Base-by-base conservation (phyloP, 2,888 invertebrate genomes). In the Leucophenga montana region DNA sequence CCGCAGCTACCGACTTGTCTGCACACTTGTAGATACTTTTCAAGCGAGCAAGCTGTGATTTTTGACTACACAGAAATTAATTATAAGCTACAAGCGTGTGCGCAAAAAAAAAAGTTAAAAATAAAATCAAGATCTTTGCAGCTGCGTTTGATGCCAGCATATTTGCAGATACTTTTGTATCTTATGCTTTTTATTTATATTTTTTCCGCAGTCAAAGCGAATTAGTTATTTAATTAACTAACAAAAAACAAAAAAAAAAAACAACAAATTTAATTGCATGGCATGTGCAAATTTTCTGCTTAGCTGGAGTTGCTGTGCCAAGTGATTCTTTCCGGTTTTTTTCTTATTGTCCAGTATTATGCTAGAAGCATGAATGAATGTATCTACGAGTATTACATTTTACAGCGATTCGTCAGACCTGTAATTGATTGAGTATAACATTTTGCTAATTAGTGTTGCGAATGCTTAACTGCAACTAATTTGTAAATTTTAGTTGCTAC, bases 221-320 rank as follows among this genome's bases (percentile, higher is more conserved):
- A 50, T 18, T 50, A 50, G 18, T 11, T 50, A 31, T 31, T 59
- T 59, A 59, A 59, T 59, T 59, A 59, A 33, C n/a, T 14, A 3
- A 18, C 16, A 53, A 53, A 16, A 53, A 16, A 53, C 0, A 16
- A 16, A 20, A 9, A 56, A 27, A 22, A 22, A 20, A 13, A 22
- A 22, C 27, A 27, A 56, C 56, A 50, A 50, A 50, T 66, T 56
- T 56, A 54, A 20, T 54, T 75, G 77, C 72, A 72, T 73, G 72
- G 62, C 64, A 68, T 71, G 73, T 67, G 72, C 73, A 77, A 69
- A 74, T 76, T 73, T 75, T 56, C 67, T 70, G 82, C 78, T 76
- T 70, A 69, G 71, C 73, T 71, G 71, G 56, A 14, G 13, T 16
- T 33, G 31, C n/a, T 59, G 22, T 31, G n/a, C n/a, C 59, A 59